Evolutionary conservation across 1,140 invertebrate genomes (phyloP), one percentile per base, ranked within the genome.

Genomic region (Camponotus floridanus): DNA sequence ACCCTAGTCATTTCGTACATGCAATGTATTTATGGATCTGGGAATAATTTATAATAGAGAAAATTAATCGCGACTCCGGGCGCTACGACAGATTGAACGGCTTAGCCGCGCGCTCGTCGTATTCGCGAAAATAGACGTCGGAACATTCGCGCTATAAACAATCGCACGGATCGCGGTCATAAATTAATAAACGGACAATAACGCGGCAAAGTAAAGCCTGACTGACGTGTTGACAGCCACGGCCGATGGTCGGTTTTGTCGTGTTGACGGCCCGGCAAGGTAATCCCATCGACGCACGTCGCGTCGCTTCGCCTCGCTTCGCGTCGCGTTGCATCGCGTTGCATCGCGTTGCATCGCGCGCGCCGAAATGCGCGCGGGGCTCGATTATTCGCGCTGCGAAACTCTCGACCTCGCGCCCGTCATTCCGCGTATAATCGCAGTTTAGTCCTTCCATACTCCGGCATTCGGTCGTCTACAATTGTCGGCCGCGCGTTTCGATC

Each of bases 121-220:
- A 11, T 15, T 42, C 62, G 26, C 15, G 18, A 26, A 31, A 33
- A 62, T 59, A 26, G 0, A 62, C 62, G 62, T 33, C 83, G 61
- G 33, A 62, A 55, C 76, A 48, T 86, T 86, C 42, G 48, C 61
- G 55, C 31, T 26, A 68, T 68, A 80, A 86, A 86, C 84, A 79
- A 80, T 86, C 76, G 64, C 64, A 68, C 26, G 64, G 51, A 4
- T n/a, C 74, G 73, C 55, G 62, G 62, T 87, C 86, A 81, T 86
- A 76, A 87, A 87, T 87, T 87, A 87, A 87, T 87, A 87, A 87
- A 81, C 83, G 70, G 45, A 85, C 71, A 86, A 80, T 86, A 86
- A 86, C 74, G 81, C 73, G 59, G 61, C 62, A 62, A 85, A 78
- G 81, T 85, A 85, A 85, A 85, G 81, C 81, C 61, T 78, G 81